These are phyloP conservation scores for Cantharis nigra DNA, from an alignment of 2,888 invertebrate genomes.

Conservation along the genomic window DNA sequence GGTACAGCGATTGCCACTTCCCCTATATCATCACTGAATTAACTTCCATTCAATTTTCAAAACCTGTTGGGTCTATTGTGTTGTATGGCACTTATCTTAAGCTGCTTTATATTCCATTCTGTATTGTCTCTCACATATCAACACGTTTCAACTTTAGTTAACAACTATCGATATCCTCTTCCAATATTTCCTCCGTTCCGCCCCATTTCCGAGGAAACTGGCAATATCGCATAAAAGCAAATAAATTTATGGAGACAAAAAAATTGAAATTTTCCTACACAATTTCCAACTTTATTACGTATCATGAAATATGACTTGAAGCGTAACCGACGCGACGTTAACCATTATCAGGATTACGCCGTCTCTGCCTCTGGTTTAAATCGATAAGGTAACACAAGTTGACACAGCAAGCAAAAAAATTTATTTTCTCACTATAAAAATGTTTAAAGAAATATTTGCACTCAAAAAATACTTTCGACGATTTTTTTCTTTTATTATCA, in stretches of 20 bases:
- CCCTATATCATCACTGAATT: background rate
- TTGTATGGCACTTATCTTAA: background rate
- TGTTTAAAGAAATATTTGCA: background rate
- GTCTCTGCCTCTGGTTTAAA: background rate
- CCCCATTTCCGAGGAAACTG: background rate
- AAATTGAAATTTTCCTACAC: background rate
- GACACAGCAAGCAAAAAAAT: background rate
- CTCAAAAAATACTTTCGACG: background rate
- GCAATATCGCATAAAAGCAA: background rate
- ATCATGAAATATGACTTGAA: background rate
- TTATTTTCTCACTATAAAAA: background rate
- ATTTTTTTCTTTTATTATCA: background rate
- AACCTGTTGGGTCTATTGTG: background rate
- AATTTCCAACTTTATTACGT: background rate
- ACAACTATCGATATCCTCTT: background rate
- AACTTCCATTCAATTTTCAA: background rate
- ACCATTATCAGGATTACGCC: constrained; percentile 11
- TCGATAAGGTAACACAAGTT: background rate
- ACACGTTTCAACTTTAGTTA: background rate
- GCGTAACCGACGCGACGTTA: background rate
- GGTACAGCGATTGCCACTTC: background rate
- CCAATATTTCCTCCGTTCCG: background rate
- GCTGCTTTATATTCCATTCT: background rate
- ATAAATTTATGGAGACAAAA: background rate
- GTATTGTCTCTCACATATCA: background rate